Evolutionary conservation across 2,888 invertebrate genomes (phyloP).

Genomic region (Conops quadrifasciatus): DNA sequence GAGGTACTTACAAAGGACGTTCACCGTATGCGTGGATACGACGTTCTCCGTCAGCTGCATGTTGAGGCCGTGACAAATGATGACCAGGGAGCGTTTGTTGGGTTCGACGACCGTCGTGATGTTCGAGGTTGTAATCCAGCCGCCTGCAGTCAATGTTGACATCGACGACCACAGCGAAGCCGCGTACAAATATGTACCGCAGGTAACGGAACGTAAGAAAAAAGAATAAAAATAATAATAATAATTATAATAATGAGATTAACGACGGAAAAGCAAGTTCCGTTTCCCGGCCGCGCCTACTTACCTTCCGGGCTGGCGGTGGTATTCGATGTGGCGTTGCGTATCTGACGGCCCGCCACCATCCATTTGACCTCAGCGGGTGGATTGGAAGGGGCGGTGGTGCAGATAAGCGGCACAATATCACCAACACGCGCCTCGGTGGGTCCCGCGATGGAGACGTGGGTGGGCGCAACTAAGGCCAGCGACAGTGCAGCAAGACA

Average conservation of each 20-base stretch:
- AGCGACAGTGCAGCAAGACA: slow-evolving; percentile 26
- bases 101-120: slow-evolving; percentile 83
- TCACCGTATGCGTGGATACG: slow-evolving; percentile 90
- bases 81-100: slow-evolving; percentile 80
- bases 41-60: slow-evolving; percentile 88
- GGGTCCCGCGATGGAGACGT: slow-evolving; percentile 87
- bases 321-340: slow-evolving; percentile 77
- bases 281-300: slow-evolving; percentile 32
- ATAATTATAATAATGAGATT: slow-evolving; percentile 49
- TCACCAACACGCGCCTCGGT: slow-evolving; percentile 90
- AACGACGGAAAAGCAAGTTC: slow-evolving; percentile 28
- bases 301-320: slow-evolving; percentile 76
- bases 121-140: slow-evolving; percentile 91
- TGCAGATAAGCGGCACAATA: slow-evolving; percentile 85
- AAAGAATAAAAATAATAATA: slow-evolving; percentile 81
- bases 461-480: slow-evolving; percentile 85
- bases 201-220: slow-evolving; percentile 5
- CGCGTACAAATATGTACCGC: slow-evolving; percentile 29
- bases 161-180: slow-evolving; percentile 49
- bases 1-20: slow-evolving; percentile 86
- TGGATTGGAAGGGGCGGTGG: slow-evolving; percentile 89
- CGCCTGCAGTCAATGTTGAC: slow-evolving; percentile 70
- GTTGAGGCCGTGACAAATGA: slow-evolving; percentile 91
- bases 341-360: slow-evolving; percentile 78
- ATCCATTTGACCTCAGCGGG: slow-evolving; percentile 89